Percentiles rank a stretch among this genome's conserved stretches.
Evolutionary conservation across 2,888 invertebrate species (phyloP).

Genomic region (Acleris cristana): DNA sequence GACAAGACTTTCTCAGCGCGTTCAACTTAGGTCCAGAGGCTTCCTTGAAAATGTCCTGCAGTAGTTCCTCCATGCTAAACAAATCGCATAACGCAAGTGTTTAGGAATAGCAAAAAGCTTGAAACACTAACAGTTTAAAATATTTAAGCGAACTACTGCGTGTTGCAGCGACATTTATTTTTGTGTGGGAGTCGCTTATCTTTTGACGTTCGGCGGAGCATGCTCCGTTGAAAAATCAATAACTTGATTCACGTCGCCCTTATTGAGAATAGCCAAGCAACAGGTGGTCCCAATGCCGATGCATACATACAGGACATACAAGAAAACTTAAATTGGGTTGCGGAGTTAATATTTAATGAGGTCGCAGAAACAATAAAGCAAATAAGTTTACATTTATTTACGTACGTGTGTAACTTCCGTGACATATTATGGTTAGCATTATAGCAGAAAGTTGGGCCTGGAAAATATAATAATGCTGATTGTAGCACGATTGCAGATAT

Average conservation of each 20-base stretch:
- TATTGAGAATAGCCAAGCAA: constrained; percentile 53
- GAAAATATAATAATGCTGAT: not conserved
- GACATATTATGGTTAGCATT: constrained; percentile 1
- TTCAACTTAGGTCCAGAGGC: constrained; percentile 91
- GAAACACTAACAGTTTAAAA: constrained; percentile 2
- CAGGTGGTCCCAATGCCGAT: constrained; percentile 54
- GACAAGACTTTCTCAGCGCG: constrained; percentile 90
- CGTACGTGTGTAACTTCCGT: not conserved
- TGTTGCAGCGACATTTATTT: constrained; percentile 38
- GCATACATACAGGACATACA: not conserved
- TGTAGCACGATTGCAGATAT: not conserved
- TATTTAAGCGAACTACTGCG: constrained; percentile 38
- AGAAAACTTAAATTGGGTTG: not conserved
- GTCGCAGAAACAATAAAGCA: not conserved
- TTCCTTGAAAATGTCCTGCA: constrained; percentile 93
- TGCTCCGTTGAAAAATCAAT: constrained; percentile 79
- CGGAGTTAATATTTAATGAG: not conserved
- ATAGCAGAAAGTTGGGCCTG: not conserved
- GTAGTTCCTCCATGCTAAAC: constrained; percentile 91
- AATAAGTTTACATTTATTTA: not conserved
- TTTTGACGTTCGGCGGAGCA: constrained; percentile 64
- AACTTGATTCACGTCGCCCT: constrained; percentile 48
- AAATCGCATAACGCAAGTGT: constrained; percentile 40
- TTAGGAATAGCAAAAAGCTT: not conserved
- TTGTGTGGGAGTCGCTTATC: constrained; percentile 73